These are phyloP conservation scores for Danionella dracula DNA, from an alignment of 2,797 vertebrate species.

Conservation along the genomic window DNA sequence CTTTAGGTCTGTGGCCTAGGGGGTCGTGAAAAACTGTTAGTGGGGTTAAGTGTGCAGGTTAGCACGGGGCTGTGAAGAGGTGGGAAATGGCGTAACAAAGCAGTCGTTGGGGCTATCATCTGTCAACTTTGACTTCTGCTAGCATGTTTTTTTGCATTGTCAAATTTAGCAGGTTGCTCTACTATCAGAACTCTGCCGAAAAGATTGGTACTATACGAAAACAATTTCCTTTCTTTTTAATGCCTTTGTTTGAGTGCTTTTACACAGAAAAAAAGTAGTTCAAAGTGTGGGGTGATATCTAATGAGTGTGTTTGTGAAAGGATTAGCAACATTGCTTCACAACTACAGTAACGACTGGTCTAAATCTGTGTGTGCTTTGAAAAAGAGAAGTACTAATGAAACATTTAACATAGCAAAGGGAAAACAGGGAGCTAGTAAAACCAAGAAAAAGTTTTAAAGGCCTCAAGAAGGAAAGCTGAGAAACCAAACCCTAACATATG, in stretches of 20 bases:
- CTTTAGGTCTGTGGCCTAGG: not conserved
- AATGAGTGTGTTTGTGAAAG: slow-evolving; percentile 33
- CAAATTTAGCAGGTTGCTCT: slow-evolving; percentile 83
- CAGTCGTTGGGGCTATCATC: not conserved
- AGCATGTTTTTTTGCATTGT: slow-evolving; percentile 59
- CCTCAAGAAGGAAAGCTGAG: slow-evolving; percentile 68
- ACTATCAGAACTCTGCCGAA: slow-evolving; percentile 82
- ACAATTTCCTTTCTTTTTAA: slow-evolving; percentile 72
- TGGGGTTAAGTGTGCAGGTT: slow-evolving; percentile 28
- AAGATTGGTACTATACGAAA: slow-evolving; percentile 97
- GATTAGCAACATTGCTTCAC: slow-evolving; percentile 33
- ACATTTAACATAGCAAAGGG: slow-evolving; percentile 48
- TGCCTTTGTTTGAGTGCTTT: too few relatives aligned
- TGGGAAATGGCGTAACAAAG: not conserved
- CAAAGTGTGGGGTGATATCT: slow-evolving; percentile 14
- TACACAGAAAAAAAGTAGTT: too few relatives aligned
- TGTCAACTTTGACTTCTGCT: not conserved
- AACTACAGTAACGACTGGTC: slow-evolving; percentile 36
- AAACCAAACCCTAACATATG: slow-evolving; percentile 55
- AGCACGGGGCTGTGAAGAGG: not conserved
- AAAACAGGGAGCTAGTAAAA: slow-evolving; percentile 54
- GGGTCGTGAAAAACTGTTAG: slow-evolving; percentile 21
- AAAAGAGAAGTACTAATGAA: slow-evolving; percentile 51
- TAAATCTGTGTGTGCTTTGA: slow-evolving; percentile 29
- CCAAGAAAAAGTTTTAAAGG: slow-evolving; percentile 58